Base-by-base conservation (phyloP, 2,113 vertebrate genomes). In the Sinosuthora webbiana region DNA sequence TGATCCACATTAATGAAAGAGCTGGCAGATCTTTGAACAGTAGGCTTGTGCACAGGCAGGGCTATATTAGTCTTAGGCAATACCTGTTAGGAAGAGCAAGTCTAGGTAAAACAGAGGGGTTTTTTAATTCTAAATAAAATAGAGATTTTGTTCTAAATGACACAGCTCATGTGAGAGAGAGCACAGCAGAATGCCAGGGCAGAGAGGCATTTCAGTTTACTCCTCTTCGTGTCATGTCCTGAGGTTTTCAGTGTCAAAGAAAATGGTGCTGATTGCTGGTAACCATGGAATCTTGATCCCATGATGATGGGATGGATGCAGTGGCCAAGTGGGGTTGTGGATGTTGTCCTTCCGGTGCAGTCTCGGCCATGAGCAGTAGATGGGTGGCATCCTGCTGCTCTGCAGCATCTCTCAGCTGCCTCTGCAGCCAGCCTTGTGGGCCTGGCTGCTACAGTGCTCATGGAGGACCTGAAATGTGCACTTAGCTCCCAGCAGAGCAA, bases 181-280 rank as follows among this genome's bases (percentile, higher is more conserved):
- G 47, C 47, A 10, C 37, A 71, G 33, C n/a, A 82, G 35, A 64
- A 47, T 82, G 24, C 35, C 24, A 25, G 39, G 33, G 24, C 42
- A 83, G 71, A 3, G 11, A 11, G 14, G 4, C 1, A 0, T 71
- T 92, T 78, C 0, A 0, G 12, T 82, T 82, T 62, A 0, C 8
- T 53, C 21, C 55, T 59, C 37, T 86, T 60, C 21, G 1, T 31
- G 55, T 42, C 19, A 15, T 18, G 35, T 18, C 47, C 23, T n/a
- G 15, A 11, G 11, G 22, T 28, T 52, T 49, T 79, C 44, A 17
- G 39, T 55, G 49, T 41, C 52, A 14, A 31, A 63, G 83, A 5
- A 62, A 57, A 37, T 7, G 17, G 33, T 82, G 81, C 44, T 44
- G 41, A 13, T 64, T 21, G 27, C 31, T 10, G 22, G 30, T 63